Conservation (phyloP, 1,140 invertebrate genomes). For the Propsilocerus akamusi region DNA sequence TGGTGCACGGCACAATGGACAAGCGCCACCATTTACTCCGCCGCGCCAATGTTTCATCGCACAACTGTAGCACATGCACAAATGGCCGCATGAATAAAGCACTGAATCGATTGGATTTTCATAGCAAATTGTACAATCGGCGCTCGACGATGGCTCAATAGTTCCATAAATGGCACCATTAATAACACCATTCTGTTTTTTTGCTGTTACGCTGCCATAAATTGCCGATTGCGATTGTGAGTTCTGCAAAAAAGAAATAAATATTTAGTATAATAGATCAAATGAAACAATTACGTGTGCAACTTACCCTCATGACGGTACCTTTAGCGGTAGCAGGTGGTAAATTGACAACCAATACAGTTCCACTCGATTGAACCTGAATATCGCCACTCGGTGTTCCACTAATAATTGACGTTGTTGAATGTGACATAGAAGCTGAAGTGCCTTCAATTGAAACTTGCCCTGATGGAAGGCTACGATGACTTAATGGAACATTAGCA, state of each 20-base stretch:
- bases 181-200: background rate
- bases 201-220: background rate
- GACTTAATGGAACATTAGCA: background rate
- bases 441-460: background rate
- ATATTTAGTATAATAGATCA: conserved; percentile 23
- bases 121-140: conserved; percentile 88
- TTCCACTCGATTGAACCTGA: conserved; percentile 46
- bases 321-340: conserved; percentile 32
- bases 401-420: background rate
- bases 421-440: background rate
- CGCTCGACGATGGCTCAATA: conserved; percentile 27
- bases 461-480: background rate
- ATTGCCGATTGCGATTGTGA: background rate
- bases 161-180: background rate
- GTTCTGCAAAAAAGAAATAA: conserved; percentile 7
- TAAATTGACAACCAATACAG: conserved; percentile 61
- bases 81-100: conserved; percentile 91
- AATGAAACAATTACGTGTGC: background rate
- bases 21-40: conserved; percentile 73
- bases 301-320: conserved; percentile 13
- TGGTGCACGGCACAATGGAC: conserved; percentile 79
- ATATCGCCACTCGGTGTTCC: conserved; percentile 28
- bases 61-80: conserved; percentile 98
- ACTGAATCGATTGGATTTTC: conserved; percentile 84
- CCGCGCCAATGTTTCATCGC: conserved; percentile 72